phyloP scores from a whole-genome alignment of 1,140 invertebrate species.

The Adoxophyes honmai region DNA sequence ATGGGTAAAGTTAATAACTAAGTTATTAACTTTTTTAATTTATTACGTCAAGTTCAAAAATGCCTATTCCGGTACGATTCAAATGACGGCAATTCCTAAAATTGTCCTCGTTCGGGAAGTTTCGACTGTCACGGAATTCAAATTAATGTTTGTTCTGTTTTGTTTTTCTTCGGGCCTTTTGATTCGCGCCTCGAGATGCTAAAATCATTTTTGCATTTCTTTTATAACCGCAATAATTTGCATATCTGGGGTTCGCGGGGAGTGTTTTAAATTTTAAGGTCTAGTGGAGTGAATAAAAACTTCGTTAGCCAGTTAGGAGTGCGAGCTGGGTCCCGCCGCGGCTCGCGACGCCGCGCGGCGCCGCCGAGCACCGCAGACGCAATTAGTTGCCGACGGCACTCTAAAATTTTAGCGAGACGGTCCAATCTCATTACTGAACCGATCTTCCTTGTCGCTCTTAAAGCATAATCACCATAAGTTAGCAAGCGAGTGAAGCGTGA shows the following conservation, averaged over 20 bases:
- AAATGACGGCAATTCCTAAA: conserved; percentile 72
- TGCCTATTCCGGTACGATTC: conserved; percentile 59
- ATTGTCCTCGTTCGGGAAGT: conserved; percentile 68
- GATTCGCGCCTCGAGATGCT: conserved; percentile 46
- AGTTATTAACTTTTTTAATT: conserved; percentile 75
- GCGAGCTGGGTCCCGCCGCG: conserved; percentile 16
- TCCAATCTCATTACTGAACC: conserved; percentile 73
- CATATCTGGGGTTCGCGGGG: background rate
- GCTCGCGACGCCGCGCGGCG: conserved; percentile 16
- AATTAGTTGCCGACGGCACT: conserved; percentile 71
- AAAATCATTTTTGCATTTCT: conserved; percentile 36
- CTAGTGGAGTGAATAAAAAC: conserved; percentile 29
- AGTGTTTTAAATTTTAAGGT: conserved; percentile 3
- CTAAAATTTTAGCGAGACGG: conserved; percentile 73
- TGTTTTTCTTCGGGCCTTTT: conserved; percentile 57
- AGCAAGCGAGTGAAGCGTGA: conserved; percentile 71
- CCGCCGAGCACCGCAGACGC: conserved; percentile 54
- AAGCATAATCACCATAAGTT: conserved; percentile 76
- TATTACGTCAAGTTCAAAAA: conserved; percentile 72
- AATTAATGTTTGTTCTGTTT: conserved; percentile 75
- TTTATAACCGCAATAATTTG: conserved; percentile 6
- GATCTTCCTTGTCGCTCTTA: conserved; percentile 74
- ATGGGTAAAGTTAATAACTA: conserved; percentile 74
- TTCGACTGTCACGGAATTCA: conserved; percentile 70
- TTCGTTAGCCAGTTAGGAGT: conserved; percentile 31